Evolutionary conservation across 2,888 invertebrate genomes (phyloP).

Genomic region (Napeogenes inachia): DNA sequence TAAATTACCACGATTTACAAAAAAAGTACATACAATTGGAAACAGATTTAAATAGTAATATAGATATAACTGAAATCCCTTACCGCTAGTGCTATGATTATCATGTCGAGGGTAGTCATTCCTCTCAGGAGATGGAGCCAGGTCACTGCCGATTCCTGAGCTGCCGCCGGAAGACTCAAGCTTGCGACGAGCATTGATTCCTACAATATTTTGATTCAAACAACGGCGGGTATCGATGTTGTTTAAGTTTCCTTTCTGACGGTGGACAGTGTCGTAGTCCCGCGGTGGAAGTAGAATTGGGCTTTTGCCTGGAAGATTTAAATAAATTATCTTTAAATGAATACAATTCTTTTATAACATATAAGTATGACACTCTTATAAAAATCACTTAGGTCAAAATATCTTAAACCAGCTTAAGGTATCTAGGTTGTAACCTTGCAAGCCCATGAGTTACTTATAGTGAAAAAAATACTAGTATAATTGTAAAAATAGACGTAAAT

Average conservation of each 20-base stretch:
- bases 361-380: no score
- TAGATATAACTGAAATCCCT: slow-evolving; percentile 39
- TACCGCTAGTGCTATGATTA: slow-evolving; percentile 80
- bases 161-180: slow-evolving; percentile 87
- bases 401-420: no score
- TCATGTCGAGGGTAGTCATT: slow-evolving; percentile 74
- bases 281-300: slow-evolving; percentile 94
- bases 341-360: no score
- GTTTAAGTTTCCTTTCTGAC: slow-evolving; percentile 75
- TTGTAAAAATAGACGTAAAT: no score
- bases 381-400: no score
- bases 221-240: slow-evolving; percentile 78
- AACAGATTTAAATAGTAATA: not conserved
- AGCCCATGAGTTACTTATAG: no score
- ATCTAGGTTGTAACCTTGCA: no score
- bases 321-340: no score
- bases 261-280: slow-evolving; percentile 95
- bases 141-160: slow-evolving; percentile 92
- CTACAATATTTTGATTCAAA: slow-evolving; percentile 82
- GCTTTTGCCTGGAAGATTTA: slow-evolving; percentile 63
- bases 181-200: slow-evolving; percentile 68
- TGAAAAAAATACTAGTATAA: no score
- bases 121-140: slow-evolving; percentile 88
- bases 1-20: no score
- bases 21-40: no score